Base-by-base conservation (phyloP, 2,888 invertebrate species). In the Adineta ricciae region DNA sequence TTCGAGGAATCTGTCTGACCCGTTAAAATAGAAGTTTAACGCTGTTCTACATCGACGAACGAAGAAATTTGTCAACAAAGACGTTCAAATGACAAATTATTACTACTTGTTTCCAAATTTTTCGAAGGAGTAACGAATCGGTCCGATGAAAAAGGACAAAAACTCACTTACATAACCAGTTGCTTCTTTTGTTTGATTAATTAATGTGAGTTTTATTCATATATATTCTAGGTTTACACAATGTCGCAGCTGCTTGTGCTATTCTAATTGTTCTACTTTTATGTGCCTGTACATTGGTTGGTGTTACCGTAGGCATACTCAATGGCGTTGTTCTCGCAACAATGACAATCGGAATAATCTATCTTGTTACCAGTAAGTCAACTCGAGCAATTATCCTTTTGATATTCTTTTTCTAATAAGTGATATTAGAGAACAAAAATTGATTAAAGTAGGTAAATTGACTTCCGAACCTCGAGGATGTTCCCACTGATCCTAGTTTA, bases 241-340 rank as follows among this genome's bases (percentile, higher is more conserved):
- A 78, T 78, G 78, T 78, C 2, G 78, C 78, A 41, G 78, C 78
- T 78, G 78, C 78, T 4, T 78, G 78, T 41, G 78, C 78, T 2
- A 78, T 78, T 78, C 14, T 78, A 11, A 78, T 78, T 78, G 78
- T 78, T 24, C 41, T 78, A n/a, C 78, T 78, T 24, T n/a, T 78
- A 9, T 78, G 38, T 24, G 78, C 41, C 19, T 38, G 41, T 41
- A 78, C 78, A 41, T 36, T 78, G 1, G 19, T 78, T n/a, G 78
- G 78, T 41, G 78, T 78, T n/a, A 41, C 78, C 19, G 78, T 78
- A n/a, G 78, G 78, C 38, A 78, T 78, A 24, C n/a, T 78, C 11
- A 41, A 38, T 41, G n/a, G 78, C 14, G 78, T 78, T 78, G 78
- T 78, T 1, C 14, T 78, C 24, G 78, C 78, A 14, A 78, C 78